phyloP scores from a whole-genome alignment of 53 echinoderm and acorn worm genomes.

The Temnopleurus reevesii region DNA sequence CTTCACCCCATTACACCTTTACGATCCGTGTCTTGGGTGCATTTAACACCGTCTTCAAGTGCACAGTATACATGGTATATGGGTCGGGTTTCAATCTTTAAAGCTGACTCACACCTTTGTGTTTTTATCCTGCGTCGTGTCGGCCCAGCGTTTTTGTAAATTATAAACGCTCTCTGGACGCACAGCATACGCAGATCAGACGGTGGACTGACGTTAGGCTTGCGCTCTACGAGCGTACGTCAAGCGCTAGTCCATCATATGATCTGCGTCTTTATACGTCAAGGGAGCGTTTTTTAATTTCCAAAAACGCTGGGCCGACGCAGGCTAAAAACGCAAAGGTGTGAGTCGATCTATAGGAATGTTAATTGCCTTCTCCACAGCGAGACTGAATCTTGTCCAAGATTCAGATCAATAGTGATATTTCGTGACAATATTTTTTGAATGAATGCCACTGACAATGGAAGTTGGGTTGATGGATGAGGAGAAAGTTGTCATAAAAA shows the following conservation, averaged over 20 bases:
- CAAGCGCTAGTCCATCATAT: too few species aligned
- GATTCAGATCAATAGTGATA: background rate
- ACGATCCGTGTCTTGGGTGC: constrained; percentile 11
- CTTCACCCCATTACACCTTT: constrained; percentile 27
- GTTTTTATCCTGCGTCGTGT: too few species aligned
- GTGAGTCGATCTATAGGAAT: background rate
- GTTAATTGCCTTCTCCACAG: constrained; percentile 16
- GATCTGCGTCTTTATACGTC: too few species aligned
- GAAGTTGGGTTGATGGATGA: background rate
- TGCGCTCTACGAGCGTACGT: too few species aligned
- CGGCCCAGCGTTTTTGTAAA: too few species aligned
- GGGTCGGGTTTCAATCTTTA: constrained; percentile 35
- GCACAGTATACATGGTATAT: background rate
- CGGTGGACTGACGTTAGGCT: too few species aligned
- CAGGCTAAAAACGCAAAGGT: too few species aligned
- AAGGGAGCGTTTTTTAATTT: too few species aligned
- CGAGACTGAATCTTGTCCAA: constrained; percentile 4
- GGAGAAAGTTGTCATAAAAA: background rate
- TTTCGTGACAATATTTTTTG: constrained; percentile 33
- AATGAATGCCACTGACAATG: background rate
- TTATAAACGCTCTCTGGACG: too few species aligned
- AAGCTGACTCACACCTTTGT: too few species aligned
- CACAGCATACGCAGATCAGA: too few species aligned
- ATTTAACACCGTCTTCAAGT: background rate
- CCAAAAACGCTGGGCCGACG: too few species aligned